Base-by-base conservation (phyloP, 2,113 vertebrate genomes). In the Eleginops maclovinus region DNA sequence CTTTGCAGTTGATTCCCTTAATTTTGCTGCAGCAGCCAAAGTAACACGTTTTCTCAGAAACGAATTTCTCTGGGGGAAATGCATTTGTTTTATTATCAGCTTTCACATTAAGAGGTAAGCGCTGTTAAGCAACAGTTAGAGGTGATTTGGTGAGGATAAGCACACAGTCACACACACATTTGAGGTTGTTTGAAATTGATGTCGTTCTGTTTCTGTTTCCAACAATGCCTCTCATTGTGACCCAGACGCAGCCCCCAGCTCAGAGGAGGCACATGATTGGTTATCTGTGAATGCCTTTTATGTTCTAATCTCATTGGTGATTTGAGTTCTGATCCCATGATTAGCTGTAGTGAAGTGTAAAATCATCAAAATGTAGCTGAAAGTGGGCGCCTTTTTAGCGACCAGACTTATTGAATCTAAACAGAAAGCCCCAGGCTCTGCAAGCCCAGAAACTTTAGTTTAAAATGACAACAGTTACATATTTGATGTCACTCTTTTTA, bases 271-370 rank as follows among this genome's bases (percentile, higher is more conserved):
- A 83, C 88, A 83, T 87, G 81, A 89, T 83, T 82, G 61, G 74
- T 56, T 80, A 76, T 86, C 72, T 77, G 72, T 86, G 72, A 88
- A 83, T 80, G 80, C 78, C 80, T 84, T 74, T 87, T 65, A 77
- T 84, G 69, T 81, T 22, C 56, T 87, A 81, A 86, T 75, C 75
- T 75, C 72, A 64, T 36, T 72, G 46, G 56, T 80, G 74, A 85
- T 87, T 85, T 68, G 41, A 87, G 70, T 75, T 79, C 64, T 88
- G 77, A 91, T 84, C 90, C 75, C 75, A 60, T 83, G 83, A 89
- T 87, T 63, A 80, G 72, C 54, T 84, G 40, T 44, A 82, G 64
- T 75, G 65, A 87, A 84, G 83, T 83, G 76, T 88, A 58, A 86
- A 87, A 83, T 85, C 47, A 63, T 73, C 31, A 15, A 21, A 68